Conservation (phyloP, 2,797 vertebrate genomes). For the Sebastes steindachneri region DNA sequence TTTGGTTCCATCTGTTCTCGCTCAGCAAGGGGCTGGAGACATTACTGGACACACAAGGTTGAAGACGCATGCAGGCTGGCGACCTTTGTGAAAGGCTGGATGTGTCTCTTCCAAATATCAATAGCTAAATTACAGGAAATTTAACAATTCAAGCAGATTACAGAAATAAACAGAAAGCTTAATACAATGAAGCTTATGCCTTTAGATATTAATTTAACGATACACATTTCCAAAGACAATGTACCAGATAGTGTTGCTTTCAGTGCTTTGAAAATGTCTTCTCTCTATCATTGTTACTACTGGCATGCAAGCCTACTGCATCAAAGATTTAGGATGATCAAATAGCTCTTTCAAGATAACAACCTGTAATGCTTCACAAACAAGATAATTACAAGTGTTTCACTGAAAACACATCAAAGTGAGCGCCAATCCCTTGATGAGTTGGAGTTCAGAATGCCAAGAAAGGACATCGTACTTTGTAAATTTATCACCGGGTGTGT, state of each 20-base stretch:
- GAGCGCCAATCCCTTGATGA: conserved; percentile 52
- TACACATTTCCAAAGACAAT: conserved; percentile 49
- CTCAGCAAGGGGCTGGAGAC: conserved; percentile 48
- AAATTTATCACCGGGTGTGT: neutral
- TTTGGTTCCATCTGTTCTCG: conserved; percentile 73
- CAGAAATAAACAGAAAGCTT: conserved; percentile 4
- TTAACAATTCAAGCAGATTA: conserved; percentile 11
- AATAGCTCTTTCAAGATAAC: conserved; percentile 54
- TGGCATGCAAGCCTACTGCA: neutral
- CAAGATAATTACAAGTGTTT: conserved; percentile 62
- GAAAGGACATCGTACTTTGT: conserved; percentile 25
- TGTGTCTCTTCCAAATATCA: conserved; percentile 22
- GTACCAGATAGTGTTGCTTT: conserved; percentile 25
- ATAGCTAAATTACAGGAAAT: conserved; percentile 10
- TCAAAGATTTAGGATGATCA: conserved; percentile 54
- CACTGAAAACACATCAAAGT: conserved; percentile 62
- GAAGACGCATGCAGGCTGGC: conserved; percentile 15
- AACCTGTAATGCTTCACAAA: conserved; percentile 53
- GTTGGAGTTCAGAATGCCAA: conserved; percentile 31
- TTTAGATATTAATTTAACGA: conserved; percentile 40
- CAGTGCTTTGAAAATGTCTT: neutral
- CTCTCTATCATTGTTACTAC: conserved; percentile 21
- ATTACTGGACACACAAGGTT: conserved; percentile 53
- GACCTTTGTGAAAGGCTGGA: conserved; percentile 34
- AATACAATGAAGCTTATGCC: conserved; percentile 31